A percentile compares a stretch with the other conserved stretches of the same genome.
Evolutionary conservation across 2,113 vertebrate species (phyloP).

Genomic region (Bubalus kerabau): DNA sequence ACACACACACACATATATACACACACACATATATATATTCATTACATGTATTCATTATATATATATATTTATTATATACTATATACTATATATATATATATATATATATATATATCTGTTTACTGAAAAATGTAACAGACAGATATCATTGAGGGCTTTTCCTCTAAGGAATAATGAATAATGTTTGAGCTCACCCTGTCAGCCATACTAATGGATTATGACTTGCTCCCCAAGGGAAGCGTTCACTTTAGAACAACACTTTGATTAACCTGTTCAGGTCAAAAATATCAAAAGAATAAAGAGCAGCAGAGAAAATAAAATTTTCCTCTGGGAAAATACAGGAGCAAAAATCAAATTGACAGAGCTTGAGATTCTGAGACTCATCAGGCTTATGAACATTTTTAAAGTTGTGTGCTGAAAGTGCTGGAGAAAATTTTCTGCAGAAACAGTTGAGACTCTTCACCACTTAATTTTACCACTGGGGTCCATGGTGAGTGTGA

Average conservation of each 20-base stretch:
- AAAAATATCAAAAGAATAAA: constrained; percentile 20
- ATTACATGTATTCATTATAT: no score
- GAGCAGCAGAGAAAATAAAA: neutral
- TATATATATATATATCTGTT: neutral
- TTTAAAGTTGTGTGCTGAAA: rapidly evolving
- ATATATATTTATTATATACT: neutral
- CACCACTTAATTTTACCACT: rapidly evolving
- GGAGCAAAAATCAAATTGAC: neutral
- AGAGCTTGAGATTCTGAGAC: neutral
- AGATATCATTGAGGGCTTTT: neutral
- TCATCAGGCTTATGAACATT: neutral
- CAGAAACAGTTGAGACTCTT: rapidly evolving
- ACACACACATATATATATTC: no score
- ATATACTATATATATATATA: neutral
- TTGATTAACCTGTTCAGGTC: neutral
- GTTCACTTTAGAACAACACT: neutral
- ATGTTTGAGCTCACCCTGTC: neutral
- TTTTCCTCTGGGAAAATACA: neutral
- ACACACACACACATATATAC: no score
- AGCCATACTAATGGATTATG: rapidly evolving
- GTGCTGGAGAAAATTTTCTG: neutral
- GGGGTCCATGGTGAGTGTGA: rapidly evolving
- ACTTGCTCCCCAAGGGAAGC: neutral
- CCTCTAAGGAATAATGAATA: neutral
- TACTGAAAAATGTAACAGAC: neutral